Conservation (phyloP, 2,113 vertebrate genomes). For the Actenoides lindsayi region DNA sequence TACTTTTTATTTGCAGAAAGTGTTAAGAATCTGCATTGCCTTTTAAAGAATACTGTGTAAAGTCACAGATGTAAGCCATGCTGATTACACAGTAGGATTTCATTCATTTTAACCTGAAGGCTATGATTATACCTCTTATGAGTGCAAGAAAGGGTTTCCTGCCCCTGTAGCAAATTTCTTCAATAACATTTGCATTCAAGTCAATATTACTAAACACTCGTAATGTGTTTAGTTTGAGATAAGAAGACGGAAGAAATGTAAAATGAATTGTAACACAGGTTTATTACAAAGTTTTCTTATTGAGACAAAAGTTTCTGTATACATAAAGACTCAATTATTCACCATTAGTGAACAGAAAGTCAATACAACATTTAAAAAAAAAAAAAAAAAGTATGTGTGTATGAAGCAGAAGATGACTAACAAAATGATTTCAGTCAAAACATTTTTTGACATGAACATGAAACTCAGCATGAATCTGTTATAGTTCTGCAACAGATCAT, state of each 20-base stretch:
- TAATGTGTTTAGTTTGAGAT: slow-evolving; percentile 26
- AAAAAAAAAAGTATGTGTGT: background rate
- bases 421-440: slow-evolving; percentile 59
- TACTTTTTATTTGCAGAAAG: slow-evolving; percentile 35
- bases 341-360: slow-evolving; percentile 49
- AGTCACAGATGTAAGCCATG: slow-evolving; percentile 49
- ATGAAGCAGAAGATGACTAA: background rate
- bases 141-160: slow-evolving; percentile 16
- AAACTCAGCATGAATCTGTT: slow-evolving; percentile 42
- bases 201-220: slow-evolving; percentile 32
- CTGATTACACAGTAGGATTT: slow-evolving; percentile 51
- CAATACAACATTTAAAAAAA: background rate
- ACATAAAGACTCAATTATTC: slow-evolving; percentile 30
- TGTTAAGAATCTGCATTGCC: slow-evolving; percentile 48
- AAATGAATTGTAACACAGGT: slow-evolving; percentile 61
- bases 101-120: slow-evolving; percentile 53
- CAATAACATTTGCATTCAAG: slow-evolving; percentile 46
- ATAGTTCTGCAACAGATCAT: slow-evolving; percentile 49
- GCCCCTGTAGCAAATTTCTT: slow-evolving; percentile 29
- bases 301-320: slow-evolving; percentile 43
- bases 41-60: slow-evolving; percentile 38
- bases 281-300: slow-evolving; percentile 35
- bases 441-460: slow-evolving; percentile 55
- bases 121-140: slow-evolving; percentile 40
- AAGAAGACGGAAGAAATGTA: slow-evolving; percentile 33